phyloP scores from a whole-genome alignment of 2,113 vertebrate species.

The Chaetura pelagica region DNA sequence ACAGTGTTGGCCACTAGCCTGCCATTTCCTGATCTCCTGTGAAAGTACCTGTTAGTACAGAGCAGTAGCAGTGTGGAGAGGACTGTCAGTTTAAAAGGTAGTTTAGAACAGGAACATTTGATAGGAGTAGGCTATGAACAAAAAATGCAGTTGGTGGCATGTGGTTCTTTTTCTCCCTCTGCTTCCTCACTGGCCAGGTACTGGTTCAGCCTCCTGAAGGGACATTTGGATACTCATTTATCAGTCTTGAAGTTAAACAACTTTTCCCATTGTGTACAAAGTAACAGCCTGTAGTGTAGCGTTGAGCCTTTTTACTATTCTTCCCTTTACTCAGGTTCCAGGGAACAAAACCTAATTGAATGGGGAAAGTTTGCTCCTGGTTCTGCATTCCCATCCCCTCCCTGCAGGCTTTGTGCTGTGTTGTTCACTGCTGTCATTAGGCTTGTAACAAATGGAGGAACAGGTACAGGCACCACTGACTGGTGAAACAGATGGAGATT shows the following conservation, averaged over 20 bases:
- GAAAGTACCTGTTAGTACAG: background rate
- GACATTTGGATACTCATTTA: background rate
- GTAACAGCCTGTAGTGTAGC: background rate
- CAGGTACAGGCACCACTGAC: background rate
- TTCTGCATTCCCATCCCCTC: background rate
- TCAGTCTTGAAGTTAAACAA: background rate
- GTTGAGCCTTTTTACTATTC: background rate
- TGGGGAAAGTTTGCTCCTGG: background rate
- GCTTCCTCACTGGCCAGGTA: background rate
- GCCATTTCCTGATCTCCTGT: background rate
- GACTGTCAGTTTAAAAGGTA: background rate
- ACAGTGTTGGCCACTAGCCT: background rate
- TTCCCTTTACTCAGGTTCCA: background rate
- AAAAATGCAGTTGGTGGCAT: background rate
- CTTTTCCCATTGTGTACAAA: background rate
- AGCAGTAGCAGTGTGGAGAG: background rate
- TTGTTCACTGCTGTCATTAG: background rate
- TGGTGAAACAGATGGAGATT: background rate
- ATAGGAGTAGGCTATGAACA: background rate
- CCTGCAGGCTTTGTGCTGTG: accelerated
- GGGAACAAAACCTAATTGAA: background rate
- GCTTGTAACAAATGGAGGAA: accelerated
- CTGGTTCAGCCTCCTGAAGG: background rate
- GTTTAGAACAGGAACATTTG: background rate
- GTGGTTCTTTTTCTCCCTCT: background rate